Conservation (phyloP, 1,140 invertebrate species). For the Brachionus angularis region DNA sequence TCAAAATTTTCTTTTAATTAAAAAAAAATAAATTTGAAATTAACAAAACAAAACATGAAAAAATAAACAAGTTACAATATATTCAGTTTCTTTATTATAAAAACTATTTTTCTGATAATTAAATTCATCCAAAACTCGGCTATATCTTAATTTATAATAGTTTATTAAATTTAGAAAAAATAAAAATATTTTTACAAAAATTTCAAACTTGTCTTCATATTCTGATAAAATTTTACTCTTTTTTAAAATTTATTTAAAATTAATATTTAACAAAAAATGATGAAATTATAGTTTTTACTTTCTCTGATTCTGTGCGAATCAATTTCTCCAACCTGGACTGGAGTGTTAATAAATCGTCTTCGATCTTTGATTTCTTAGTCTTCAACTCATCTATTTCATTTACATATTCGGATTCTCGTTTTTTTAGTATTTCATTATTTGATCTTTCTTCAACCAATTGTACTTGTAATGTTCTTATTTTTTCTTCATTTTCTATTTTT, state of each 20-base stretch:
- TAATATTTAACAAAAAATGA: no score
- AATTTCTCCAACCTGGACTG: slow-evolving; percentile 4
- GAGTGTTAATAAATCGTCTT: neutral
- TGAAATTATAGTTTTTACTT: no score
- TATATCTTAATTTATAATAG: neutral
- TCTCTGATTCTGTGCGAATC: neutral
- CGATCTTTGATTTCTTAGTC: neutral
- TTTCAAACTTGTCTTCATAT: slow-evolving; percentile 23
- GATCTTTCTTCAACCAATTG: slow-evolving; percentile 29
- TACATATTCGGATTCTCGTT: neutral
- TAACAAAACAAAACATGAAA: neutral
- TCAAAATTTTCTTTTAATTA: slow-evolving; percentile 32
- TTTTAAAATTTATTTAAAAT: no score
- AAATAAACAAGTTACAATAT: slow-evolving; percentile 12
- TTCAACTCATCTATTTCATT: slow-evolving; percentile 16
- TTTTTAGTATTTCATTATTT: slow-evolving; percentile 36
- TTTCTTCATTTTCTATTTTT: slow-evolving; percentile 15
- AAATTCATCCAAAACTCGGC: slow-evolving; percentile 4
- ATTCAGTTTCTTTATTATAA: slow-evolving; percentile 42
- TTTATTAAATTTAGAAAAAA: no score
- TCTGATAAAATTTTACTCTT: neutral
- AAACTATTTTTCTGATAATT: slow-evolving; percentile 32
- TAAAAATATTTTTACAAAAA: no score
- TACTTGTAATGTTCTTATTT: slow-evolving; percentile 12
- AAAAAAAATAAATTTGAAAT: neutral